Percentiles rank a stretch among this genome's conserved stretches.
These are phyloP conservation scores for Ceuthmochares aereus DNA, from an alignment of 2,113 vertebrate genomes.

Conservation along the genomic window DNA sequence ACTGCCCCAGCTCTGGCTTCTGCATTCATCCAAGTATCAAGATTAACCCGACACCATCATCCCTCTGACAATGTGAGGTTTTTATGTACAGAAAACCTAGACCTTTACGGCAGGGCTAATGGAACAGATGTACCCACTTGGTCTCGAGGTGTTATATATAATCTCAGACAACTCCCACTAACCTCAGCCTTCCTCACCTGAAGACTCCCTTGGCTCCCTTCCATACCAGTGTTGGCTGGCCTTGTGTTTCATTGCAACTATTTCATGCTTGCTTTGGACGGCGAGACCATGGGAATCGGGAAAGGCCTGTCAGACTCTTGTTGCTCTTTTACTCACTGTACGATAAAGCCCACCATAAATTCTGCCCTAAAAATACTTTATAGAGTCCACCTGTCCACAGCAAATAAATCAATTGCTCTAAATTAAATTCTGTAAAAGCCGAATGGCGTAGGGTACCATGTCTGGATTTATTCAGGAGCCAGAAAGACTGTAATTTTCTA, in stretches of 20 bases:
- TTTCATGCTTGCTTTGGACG: background rate
- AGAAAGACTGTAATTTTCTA: constrained; percentile 77
- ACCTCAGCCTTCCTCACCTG: background rate
- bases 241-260: background rate
- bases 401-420: constrained; percentile 80
- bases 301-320: background rate
- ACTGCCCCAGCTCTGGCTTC: background rate
- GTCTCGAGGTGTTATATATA: background rate
- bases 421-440: constrained; percentile 78
- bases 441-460: constrained; percentile 54
- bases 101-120: background rate
- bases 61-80: rapidly evolving
- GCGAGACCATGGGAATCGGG: background rate
- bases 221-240: background rate
- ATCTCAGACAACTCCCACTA: background rate
- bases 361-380: constrained; percentile 69
- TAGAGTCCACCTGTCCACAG: constrained; percentile 74
- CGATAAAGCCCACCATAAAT: constrained; percentile 63
- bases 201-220: background rate
- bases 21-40: background rate
- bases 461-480: constrained; percentile 76
- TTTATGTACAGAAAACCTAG: background rate
- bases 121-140: background rate
- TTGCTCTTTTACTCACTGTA: constrained; percentile 20
- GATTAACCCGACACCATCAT: background rate